Evolutionary conservation across 1,140 invertebrate genomes (phyloP).

Genomic region (Sycophila sp.): DNA sequence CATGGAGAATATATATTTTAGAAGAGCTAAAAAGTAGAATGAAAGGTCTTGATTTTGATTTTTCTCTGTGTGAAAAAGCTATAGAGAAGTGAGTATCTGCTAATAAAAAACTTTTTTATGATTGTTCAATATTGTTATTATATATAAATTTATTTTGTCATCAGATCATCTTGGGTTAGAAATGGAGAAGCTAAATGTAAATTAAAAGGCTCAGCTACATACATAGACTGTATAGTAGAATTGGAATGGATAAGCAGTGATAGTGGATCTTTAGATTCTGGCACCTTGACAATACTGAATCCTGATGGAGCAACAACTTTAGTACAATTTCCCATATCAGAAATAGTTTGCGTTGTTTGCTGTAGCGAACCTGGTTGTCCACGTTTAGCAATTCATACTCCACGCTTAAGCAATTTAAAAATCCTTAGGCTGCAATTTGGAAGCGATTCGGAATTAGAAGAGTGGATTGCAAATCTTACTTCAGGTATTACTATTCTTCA

Average conservation of each 20-base stretch:
- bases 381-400: constrained; percentile 76
- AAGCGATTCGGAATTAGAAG: constrained; percentile 84
- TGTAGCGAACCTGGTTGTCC: constrained; percentile 82
- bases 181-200: constrained; percentile 78
- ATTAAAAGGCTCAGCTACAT: constrained; percentile 69
- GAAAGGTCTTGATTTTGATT: constrained; percentile 64
- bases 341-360: constrained; percentile 79
- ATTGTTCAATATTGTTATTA: constrained; percentile 13
- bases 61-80: constrained; percentile 75
- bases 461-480: constrained; percentile 84
- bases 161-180: constrained; percentile 83
- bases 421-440: constrained; percentile 77
- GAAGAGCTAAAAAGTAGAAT: constrained; percentile 73
- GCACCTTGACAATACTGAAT: constrained; percentile 81
- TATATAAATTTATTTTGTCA: constrained; percentile 1
- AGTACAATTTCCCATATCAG: constrained; percentile 75
- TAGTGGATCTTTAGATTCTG: constrained; percentile 71
- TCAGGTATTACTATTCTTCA: constrained; percentile 64
- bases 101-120: not conserved
- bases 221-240: constrained; percentile 82
- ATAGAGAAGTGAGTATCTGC: constrained; percentile 72
- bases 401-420: constrained; percentile 67
- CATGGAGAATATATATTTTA: constrained; percentile 80
- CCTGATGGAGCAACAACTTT: constrained; percentile 78
- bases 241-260: constrained; percentile 79